Evolutionary conservation across 2,797 vertebrate genomes (phyloP).

Genomic region (Tokudaia muenninki): DNA sequence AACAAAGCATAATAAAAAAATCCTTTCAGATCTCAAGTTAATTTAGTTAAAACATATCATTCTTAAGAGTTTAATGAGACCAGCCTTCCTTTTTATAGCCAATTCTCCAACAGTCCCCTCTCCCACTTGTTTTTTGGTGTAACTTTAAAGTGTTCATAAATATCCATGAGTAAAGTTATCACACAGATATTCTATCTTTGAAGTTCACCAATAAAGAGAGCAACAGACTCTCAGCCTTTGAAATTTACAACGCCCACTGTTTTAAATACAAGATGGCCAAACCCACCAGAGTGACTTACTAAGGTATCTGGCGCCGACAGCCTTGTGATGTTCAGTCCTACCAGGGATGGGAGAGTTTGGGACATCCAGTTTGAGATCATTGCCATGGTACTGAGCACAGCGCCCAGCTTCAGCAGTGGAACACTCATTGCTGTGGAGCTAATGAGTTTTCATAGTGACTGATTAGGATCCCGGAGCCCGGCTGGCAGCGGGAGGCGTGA

Average conservation of each 20-base stretch:
- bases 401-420: constrained; percentile 91
- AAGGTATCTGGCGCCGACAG: constrained; percentile 87
- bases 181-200: constrained; percentile 54
- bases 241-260: constrained; percentile 50
- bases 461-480: constrained; percentile 84
- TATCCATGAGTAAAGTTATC: constrained; percentile 74
- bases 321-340: constrained; percentile 89
- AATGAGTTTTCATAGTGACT: constrained; percentile 89
- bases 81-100: constrained; percentile 62
- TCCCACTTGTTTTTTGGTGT: background rate
- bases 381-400: constrained; percentile 90
- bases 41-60: constrained; percentile 63
- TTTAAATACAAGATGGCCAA: constrained; percentile 76
- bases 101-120: constrained; percentile 17
- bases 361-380: constrained; percentile 93
- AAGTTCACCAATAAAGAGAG: constrained; percentile 71
- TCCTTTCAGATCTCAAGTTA: constrained; percentile 45
- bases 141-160: constrained; percentile 69
- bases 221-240: constrained; percentile 67
- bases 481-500: constrained; percentile 87
- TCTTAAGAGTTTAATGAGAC: constrained; percentile 81
- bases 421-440: constrained; percentile 90
- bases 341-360: constrained; percentile 90
- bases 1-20: constrained; percentile 44
- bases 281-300: constrained; percentile 88